Evolutionary conservation across 2,888 invertebrate species (phyloP), one percentile per base, ranked within the genome.

Genomic region (Gastracanthus pulcherrimus): DNA sequence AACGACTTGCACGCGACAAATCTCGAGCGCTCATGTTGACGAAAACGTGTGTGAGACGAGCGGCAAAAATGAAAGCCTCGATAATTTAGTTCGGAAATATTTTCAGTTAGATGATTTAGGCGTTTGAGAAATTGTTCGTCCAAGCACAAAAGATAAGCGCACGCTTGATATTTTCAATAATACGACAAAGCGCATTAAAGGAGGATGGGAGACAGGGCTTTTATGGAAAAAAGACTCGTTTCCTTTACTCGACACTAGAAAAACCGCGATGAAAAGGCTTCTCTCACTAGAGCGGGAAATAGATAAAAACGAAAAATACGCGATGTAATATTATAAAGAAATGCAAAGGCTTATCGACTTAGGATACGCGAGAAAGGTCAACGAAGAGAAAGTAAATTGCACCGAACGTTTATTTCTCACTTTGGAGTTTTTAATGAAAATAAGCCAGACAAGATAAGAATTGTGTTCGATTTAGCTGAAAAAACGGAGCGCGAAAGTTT

Each of bases 401-500:
- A 19, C 9, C 60, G 60, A 13, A 60, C 70, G 60, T 77, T 34
- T 48, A 6, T 77, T 11, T 23, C 70, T 4, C 76, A 76, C 55
- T 76, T 76, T n/a, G 69, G 76, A 5, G 60, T 76, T n/a, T 48
- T n/a, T n/a, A n/a, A n/a, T n/a, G n/a, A n/a, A n/a, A n/a, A n/a
- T n/a, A n/a, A 70, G 16, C 51, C 55, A 5, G 23, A 23, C 26
- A 70, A 51, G 55, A 29, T 70, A 19, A 26, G 55, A 34, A 29
- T 70, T 11, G 70, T 70, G 2, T 70, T 70, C n/a, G 51, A 55
- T 16, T 26, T 31, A 19, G 70, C 55, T 7, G 51, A 23, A 16
- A 70, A 70, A 23, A 29, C 55, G 1, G 55, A 19, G 23, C 55
- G 55, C 1, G 26, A 29, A 19, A 55, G 70, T 23, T 26, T 69